phyloP scores from a whole-genome alignment of 2,888 invertebrate species.

The Gastracanthus pulcherrimus region DNA sequence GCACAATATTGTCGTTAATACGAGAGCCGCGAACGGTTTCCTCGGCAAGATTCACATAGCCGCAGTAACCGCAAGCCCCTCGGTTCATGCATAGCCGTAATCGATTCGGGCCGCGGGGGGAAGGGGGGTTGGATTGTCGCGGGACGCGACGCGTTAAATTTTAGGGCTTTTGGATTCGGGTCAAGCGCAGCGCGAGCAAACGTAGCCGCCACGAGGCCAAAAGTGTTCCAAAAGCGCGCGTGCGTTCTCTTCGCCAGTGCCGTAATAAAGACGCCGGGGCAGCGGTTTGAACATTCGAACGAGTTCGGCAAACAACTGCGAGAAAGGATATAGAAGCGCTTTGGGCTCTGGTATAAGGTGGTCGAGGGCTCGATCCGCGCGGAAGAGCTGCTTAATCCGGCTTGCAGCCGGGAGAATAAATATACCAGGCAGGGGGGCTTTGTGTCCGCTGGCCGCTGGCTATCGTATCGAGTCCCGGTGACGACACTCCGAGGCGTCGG shows the following conservation, averaged over 20 bases:
- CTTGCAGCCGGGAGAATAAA: no score
- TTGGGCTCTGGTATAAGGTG: no score
- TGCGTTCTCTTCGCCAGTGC: neutral
- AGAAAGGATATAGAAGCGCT: no score
- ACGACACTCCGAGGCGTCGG: neutral
- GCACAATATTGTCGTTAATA: conserved; percentile 40
- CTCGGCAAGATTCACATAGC: conserved; percentile 5
- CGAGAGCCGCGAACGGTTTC: conserved; percentile 29
- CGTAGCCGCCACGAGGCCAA: conserved; percentile 18
- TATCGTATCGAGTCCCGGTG: no score
- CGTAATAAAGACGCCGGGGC: neutral
- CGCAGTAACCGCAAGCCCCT: conserved; percentile 40
- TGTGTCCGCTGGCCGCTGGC: neutral
- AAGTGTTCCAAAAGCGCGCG: conserved; percentile 38
- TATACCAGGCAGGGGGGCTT: no score
- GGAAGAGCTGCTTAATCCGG: no score
- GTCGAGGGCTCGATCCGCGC: no score
- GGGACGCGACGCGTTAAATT: conserved; percentile 62
- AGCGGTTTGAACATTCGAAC: neutral
- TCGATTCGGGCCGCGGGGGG: conserved; percentile 29
- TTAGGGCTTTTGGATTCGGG: conserved; percentile 61
- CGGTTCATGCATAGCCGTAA: neutral
- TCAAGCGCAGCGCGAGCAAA: conserved; percentile 46
- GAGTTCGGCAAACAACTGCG: no score
- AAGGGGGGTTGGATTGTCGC: conserved; percentile 42